Evolutionary conservation across 35 echinoderm and acorn worm species (phyloP).

Genomic region (Apostichopus japonicus): DNA sequence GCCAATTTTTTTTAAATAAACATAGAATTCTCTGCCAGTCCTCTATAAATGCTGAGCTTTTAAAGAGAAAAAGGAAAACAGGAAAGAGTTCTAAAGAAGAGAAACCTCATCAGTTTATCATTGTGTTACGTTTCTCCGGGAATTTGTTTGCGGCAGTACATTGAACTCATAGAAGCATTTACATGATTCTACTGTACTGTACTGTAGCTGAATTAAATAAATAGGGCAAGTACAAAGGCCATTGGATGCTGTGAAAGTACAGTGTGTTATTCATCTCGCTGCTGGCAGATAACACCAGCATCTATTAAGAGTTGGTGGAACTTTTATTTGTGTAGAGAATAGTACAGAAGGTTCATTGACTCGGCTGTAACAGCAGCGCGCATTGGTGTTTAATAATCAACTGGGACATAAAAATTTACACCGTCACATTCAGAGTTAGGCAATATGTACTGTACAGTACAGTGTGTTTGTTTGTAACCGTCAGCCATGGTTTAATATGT

Average conservation of each 20-base stretch:
- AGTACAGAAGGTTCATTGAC: constrained; percentile 14
- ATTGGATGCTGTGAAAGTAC: neutral
- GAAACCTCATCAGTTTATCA: no score
- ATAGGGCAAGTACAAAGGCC: constrained; percentile 21
- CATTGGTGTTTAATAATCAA: no score
- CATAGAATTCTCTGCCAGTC: no score
- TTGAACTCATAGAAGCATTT: neutral
- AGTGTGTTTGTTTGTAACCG: neutral
- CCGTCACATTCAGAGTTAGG: neutral
- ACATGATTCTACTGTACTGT: neutral
- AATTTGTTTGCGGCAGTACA: neutral
- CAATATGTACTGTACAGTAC: neutral
- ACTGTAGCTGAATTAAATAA: neutral
- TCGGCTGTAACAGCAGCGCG: neutral
- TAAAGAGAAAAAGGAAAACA: no score
- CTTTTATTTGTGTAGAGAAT: neutral
- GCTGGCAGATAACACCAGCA: neutral
- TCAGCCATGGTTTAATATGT: neutral
- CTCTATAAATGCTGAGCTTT: no score
- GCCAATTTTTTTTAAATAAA: no score
- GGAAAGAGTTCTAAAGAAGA: no score
- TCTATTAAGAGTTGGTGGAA: neutral
- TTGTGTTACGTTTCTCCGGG: no score
- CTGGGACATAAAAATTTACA: neutral
- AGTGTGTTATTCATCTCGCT: neutral